These are phyloP conservation scores for Nezara viridula DNA, from an alignment of 2,888 invertebrate species.

Conservation along the genomic window DNA sequence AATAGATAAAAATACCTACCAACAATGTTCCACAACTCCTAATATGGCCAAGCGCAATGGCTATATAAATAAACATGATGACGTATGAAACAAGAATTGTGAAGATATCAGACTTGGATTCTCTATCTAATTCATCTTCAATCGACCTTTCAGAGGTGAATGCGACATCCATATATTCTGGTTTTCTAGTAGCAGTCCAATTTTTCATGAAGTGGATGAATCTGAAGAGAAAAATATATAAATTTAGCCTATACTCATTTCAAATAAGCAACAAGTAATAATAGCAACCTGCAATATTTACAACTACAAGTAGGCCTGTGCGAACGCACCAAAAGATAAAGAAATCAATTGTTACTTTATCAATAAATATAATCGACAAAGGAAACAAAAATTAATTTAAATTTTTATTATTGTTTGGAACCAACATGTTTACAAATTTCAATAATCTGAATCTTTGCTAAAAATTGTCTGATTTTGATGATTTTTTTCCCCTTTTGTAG, in stretches of 20 bases:
- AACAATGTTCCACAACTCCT: constrained; percentile 79
- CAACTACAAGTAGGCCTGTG: no score
- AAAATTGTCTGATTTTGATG: no score
- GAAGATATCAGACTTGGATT: constrained; percentile 90
- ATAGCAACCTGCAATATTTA: neutral
- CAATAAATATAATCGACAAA: no score
- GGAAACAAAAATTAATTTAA: no score
- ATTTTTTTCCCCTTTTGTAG: no score
- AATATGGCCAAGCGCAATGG: constrained; percentile 91
- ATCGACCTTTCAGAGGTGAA: constrained; percentile 93
- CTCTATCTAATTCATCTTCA: constrained; percentile 93
- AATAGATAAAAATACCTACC: constrained; percentile 67
- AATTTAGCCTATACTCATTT: neutral
- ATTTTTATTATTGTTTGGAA: no score
- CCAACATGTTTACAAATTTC: no score
- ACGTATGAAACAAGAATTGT: constrained; percentile 95
- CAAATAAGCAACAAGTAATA: no score
- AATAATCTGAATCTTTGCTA: no score
- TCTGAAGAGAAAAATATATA: constrained; percentile 65
- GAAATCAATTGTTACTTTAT: no score
- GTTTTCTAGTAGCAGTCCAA: constrained; percentile 75
- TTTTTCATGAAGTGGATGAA: constrained; percentile 86
- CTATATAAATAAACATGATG: constrained; percentile 98
- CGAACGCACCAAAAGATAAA: no score
- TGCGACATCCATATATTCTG: constrained; percentile 84